Conservation (phyloP, 2,113 vertebrate genomes). For the Numida meleagris region DNA sequence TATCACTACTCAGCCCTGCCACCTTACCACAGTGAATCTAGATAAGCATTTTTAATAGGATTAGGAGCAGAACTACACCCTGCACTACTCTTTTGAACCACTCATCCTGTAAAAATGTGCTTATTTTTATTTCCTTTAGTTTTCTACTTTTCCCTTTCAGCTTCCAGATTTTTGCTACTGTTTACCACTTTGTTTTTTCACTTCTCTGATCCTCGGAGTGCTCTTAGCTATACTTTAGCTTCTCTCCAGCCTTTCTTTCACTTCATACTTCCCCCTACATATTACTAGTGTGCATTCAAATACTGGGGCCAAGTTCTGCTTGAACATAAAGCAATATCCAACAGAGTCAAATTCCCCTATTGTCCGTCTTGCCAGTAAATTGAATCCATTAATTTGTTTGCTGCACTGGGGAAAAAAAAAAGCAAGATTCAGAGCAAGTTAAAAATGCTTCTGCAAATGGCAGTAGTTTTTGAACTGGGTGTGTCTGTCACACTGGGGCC, state of each 20-base stretch:
- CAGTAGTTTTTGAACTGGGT: background rate
- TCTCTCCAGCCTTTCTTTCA: background rate
- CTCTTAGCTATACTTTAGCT: background rate
- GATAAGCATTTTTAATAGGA: background rate
- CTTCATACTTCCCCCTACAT: background rate
- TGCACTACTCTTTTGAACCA: background rate
- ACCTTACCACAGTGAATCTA: background rate
- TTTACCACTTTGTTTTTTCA: background rate
- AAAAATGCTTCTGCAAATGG: background rate
- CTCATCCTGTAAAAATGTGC: background rate
- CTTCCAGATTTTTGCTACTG: background rate
- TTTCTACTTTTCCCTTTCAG: background rate
- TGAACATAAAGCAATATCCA: rapidly evolving
- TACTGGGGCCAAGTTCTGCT: background rate
- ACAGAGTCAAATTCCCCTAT: background rate
- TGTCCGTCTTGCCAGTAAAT: background rate
- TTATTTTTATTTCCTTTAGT: background rate
- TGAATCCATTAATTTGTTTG: background rate
- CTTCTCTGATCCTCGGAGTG: background rate
- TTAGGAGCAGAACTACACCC: background rate
- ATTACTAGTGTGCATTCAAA: background rate
- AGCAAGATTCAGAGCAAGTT: background rate
- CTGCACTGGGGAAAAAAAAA: too few relatives aligned
- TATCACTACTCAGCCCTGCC: background rate
- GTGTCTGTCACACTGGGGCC: background rate